phyloP scores from a whole-genome alignment of 2,888 invertebrate species.

The Molanna angustata region DNA sequence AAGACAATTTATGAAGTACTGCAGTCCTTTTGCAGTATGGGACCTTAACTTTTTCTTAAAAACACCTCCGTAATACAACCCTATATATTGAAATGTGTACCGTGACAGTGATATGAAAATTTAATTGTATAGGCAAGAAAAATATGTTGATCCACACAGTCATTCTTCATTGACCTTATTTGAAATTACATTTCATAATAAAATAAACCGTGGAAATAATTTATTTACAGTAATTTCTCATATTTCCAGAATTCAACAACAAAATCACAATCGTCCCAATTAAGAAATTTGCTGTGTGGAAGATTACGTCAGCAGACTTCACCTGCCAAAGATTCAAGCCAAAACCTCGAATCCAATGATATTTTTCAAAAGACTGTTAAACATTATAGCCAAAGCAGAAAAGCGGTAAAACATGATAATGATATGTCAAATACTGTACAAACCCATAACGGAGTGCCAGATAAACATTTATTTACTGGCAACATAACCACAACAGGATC shows the following conservation, averaged over 20 bases:
- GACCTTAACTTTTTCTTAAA: no score
- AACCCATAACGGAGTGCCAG: slow-evolving; percentile 29
- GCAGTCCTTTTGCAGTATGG: no score
- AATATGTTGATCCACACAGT: no score
- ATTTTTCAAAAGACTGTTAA: slow-evolving; percentile 49
- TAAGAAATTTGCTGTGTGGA: slow-evolving; percentile 57
- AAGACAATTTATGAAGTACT: no score
- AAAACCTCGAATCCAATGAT: slow-evolving; percentile 53
- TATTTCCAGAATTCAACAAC: slow-evolving; percentile 54
- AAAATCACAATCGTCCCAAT: slow-evolving; percentile 55
- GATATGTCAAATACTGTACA: slow-evolving; percentile 18
- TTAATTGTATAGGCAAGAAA: no score
- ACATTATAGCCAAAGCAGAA: slow-evolving; percentile 46
- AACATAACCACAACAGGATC: slow-evolving; percentile 18
- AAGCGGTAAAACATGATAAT: slow-evolving; percentile 18
- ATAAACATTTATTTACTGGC: slow-evolving; percentile 11
- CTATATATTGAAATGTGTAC: no score
- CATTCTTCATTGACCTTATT: no score
- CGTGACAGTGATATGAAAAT: no score
- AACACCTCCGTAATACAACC: no score
- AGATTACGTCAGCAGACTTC: slow-evolving; percentile 54
- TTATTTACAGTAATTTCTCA: no score
- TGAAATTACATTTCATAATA: no score
- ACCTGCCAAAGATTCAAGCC: slow-evolving; percentile 58
- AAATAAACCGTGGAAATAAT: no score